Base-by-base conservation (phyloP, 2,113 vertebrate genomes). In the Trogon surrucura region DNA sequence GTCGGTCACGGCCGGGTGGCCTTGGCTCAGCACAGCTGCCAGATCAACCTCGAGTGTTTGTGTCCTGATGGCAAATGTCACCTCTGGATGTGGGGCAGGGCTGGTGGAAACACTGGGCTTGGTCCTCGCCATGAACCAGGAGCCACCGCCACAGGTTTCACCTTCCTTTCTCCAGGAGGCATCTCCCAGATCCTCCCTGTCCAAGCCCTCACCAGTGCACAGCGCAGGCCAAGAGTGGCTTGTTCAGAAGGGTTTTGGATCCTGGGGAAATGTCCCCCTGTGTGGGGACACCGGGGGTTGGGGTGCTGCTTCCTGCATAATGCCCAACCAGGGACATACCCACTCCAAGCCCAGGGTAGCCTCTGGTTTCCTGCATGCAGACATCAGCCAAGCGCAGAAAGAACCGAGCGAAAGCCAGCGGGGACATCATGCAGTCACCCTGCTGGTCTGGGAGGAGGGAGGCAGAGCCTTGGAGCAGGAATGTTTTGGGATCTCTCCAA, bases 151-250 rank as follows among this genome's bases (percentile, higher is more conserved):
- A 6, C 10, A 7, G 11, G 13, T 5, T 8, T 19, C 45, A 6
- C 32, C 11, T 53, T 36, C 44, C 36, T 9, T 47, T 44, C 27
- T 82, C 57, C 64, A 41, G 56, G 44, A 45, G 70, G 19, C 51
- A 75, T 1, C 18, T 34, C 67, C 78, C 32, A 11, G 10, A 4
- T 1, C 36, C 32, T 45, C 20, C 69, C 50, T 13, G 51, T 4
- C 26, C 62, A 4, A n/a, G 82, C 65, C 54, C 30, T 1, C 64
- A 11, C 8, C 0, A 0, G 7, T 41, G 50, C 25, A 3, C 3
- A 0, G 5, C 0, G 5, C 23, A 15, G 53, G 45, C 25, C 41
- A 16, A 26, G n/a, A 18, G 34, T 0, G 0, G 36, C 56, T 41
- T 13, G 0, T 57, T 27, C 8, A 14, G 62, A 29, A 66, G 20